These are phyloP conservation scores for Sula dactylatra DNA, from an alignment of 2,113 vertebrate genomes.

Conservation along the genomic window DNA sequence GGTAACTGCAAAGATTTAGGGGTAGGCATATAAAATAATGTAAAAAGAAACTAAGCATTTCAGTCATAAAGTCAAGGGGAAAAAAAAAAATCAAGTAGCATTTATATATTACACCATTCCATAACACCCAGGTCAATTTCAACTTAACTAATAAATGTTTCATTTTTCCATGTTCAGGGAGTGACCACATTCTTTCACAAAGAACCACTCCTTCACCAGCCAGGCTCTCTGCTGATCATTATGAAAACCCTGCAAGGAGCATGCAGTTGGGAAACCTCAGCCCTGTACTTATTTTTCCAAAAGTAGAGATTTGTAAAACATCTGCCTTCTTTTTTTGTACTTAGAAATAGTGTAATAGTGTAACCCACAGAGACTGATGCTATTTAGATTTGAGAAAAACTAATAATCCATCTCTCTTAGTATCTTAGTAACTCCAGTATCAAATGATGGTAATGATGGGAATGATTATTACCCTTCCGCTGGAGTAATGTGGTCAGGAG, in stretches of 20 bases:
- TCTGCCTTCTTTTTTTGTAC: background rate
- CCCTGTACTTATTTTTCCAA: background rate
- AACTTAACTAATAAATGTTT: background rate
- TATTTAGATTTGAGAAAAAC: background rate
- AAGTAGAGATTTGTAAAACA: background rate
- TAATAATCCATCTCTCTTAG: background rate
- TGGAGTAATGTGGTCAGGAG: background rate
- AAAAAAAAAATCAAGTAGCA: background rate
- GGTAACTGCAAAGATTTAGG: background rate
- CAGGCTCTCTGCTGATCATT: background rate
- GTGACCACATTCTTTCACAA: background rate
- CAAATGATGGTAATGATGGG: background rate
- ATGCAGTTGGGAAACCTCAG: background rate
- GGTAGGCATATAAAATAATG: background rate
- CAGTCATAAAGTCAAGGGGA: background rate
- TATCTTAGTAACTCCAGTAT: background rate
- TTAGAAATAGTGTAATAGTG: background rate
- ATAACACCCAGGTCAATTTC: background rate
- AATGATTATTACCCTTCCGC: background rate
- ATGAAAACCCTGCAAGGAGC: background rate
- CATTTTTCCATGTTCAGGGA: background rate
- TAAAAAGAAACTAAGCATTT: background rate
- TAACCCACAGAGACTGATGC: background rate
- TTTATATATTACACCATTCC: background rate
- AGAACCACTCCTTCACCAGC: background rate